phyloP scores from a whole-genome alignment of 2,113 vertebrate species.

The Anseranas semipalmata region DNA sequence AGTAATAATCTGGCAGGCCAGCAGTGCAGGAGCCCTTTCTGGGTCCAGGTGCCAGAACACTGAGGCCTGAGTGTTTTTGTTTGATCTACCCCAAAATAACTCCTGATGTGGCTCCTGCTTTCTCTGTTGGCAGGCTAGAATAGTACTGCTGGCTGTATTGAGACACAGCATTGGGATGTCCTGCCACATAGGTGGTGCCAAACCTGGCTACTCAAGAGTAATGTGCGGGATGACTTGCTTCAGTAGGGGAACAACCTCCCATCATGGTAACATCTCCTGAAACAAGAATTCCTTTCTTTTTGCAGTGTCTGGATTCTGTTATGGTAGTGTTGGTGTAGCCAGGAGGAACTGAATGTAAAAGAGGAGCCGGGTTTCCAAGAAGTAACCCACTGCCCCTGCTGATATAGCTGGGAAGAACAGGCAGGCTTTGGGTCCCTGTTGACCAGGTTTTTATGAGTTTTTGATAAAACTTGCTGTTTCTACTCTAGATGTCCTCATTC shows the following conservation, averaged over 20 bases:
- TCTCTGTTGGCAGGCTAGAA: background rate
- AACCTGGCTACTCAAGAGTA: background rate
- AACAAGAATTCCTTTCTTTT: background rate
- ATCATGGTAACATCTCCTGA: background rate
- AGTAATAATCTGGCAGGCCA: background rate
- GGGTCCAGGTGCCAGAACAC: background rate
- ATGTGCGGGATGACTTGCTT: background rate
- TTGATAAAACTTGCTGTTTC: background rate
- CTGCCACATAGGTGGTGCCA: background rate
- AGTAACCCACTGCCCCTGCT: background rate
- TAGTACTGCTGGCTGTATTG: background rate
- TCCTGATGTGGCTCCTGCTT: background rate
- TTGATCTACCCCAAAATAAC: background rate
- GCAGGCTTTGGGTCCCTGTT: background rate
- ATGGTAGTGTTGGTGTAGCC: background rate
- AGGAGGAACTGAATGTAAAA: background rate
- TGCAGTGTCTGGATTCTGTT: background rate
- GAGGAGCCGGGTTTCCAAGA: background rate
- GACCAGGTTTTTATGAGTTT: no score
- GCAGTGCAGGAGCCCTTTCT: background rate
- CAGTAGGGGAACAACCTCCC: background rate
- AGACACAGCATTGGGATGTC: background rate
- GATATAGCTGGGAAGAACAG: background rate
- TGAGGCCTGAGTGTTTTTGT: background rate
- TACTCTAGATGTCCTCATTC: background rate